Conservation (phyloP, 2,113 vertebrate species). For the Clarias magur region DNA sequence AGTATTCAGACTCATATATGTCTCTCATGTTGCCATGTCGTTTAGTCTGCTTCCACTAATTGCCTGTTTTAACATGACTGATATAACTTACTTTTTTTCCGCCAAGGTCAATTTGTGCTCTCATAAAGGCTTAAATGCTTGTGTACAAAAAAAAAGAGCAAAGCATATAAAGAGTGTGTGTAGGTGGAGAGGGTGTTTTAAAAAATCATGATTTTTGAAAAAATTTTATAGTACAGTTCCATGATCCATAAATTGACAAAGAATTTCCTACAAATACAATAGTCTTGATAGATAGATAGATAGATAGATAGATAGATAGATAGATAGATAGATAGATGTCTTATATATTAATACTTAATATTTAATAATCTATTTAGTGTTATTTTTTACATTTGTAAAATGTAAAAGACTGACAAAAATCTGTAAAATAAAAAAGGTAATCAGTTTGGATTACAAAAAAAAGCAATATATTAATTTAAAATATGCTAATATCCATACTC, state of each 20-base stretch:
- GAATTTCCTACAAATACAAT: background rate
- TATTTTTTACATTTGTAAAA: background rate
- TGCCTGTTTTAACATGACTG: constrained; percentile 6
- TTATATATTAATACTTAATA: no score
- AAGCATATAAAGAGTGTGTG: background rate
- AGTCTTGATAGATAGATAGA: background rate
- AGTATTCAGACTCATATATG: constrained; percentile 26
- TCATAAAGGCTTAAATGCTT: background rate
- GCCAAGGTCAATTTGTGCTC: constrained; percentile 25
- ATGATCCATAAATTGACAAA: background rate
- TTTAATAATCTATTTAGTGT: background rate
- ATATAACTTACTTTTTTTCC: constrained; percentile 14
- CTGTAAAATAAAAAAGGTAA: background rate
- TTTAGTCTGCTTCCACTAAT: constrained; percentile 16
- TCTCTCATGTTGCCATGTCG: constrained; percentile 7
- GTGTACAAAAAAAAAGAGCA: background rate
- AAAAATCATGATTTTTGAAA: background rate
- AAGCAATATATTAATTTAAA: background rate
- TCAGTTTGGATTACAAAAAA: background rate
- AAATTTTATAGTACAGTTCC: background rate
- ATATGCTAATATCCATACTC: background rate
- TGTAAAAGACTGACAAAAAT: background rate
- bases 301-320: no score
- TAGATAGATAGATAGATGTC: no score
- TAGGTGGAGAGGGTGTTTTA: background rate